Evolutionary conservation across 1,140 invertebrate genomes (phyloP).

Genomic region (Drosophila tani): DNA sequence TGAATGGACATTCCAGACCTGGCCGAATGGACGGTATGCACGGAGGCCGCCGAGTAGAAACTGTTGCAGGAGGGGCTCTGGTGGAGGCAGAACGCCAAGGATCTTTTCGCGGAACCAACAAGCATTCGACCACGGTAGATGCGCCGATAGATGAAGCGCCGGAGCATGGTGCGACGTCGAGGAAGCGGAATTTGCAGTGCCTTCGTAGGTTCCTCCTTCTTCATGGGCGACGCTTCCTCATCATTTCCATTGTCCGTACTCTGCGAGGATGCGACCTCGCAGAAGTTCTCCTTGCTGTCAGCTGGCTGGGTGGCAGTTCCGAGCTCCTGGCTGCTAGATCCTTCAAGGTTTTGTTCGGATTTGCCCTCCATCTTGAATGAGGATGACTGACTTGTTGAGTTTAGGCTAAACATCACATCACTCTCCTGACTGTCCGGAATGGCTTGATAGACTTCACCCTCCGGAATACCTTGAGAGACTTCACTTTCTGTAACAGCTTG

Average conservation of each 20-base stretch:
- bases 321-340: no score
- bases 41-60: conserved; percentile 57
- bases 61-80: conserved; percentile 42
- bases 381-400: background rate
- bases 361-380: no score
- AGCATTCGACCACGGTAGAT: conserved; percentile 44
- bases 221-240: background rate
- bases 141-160: conserved; percentile 38
- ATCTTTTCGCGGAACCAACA: conserved; percentile 8
- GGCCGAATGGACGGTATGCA: conserved; percentile 33
- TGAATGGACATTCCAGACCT: conserved; percentile 2
- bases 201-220: background rate
- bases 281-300: conserved; percentile 2
- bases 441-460: background rate
- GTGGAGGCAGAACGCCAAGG: background rate
- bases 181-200: background rate
- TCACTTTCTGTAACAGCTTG: background rate
- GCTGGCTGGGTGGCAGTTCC: background rate
- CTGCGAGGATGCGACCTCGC: conserved; percentile 28
- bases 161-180: conserved; percentile 30
- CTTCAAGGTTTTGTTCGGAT: background rate
- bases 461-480: background rate
- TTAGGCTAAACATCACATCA: background rate
- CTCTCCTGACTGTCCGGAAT: background rate
- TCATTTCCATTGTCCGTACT: conserved; percentile 2